Conservation (phyloP, 2,797 vertebrate species). For the Pygocentrus nattereri region DNA sequence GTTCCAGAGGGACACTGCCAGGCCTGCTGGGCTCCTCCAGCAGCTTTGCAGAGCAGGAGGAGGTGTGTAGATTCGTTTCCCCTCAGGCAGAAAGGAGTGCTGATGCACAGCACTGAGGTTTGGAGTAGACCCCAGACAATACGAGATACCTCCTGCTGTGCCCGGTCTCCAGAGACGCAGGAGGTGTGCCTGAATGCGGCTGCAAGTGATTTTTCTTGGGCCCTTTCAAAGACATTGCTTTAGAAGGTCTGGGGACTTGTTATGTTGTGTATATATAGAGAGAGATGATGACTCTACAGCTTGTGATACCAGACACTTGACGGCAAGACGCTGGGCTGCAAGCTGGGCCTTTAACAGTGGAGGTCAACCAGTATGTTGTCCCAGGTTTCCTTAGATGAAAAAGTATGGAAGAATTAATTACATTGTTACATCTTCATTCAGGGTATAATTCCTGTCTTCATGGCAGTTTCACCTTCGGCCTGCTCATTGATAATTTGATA, state of each 20-base stretch:
- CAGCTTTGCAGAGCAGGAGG: slow-evolving; percentile 59
- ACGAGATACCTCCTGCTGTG: slow-evolving; percentile 26
- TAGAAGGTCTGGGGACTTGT: slow-evolving; percentile 18
- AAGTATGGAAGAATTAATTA: neutral
- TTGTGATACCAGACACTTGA: neutral
- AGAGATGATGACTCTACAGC: slow-evolving; percentile 33
- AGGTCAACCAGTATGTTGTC: neutral
- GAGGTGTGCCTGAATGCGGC: slow-evolving; percentile 2
- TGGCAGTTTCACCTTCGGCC: too few species aligned
- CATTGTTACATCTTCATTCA: neutral
- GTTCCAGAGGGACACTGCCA: slow-evolving; percentile 81
- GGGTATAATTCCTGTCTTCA: neutral
- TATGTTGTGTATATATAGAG: slow-evolving; percentile 16
- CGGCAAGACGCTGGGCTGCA: neutral
- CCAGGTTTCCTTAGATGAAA: neutral
- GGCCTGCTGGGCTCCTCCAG: slow-evolving; percentile 31
- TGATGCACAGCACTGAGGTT: slow-evolving; percentile 12
- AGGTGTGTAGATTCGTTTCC: slow-evolving; percentile 10
- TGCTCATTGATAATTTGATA: too few species aligned
- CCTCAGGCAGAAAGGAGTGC: slow-evolving; percentile 20
- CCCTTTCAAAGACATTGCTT: neutral
- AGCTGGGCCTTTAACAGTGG: neutral
- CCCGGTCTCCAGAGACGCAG: neutral
- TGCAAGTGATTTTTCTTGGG: slow-evolving; percentile 16
- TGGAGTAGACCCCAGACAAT: neutral